phyloP scores from a whole-genome alignment of 2,888 invertebrate species.

The Pseudeuparius sepicola region DNA sequence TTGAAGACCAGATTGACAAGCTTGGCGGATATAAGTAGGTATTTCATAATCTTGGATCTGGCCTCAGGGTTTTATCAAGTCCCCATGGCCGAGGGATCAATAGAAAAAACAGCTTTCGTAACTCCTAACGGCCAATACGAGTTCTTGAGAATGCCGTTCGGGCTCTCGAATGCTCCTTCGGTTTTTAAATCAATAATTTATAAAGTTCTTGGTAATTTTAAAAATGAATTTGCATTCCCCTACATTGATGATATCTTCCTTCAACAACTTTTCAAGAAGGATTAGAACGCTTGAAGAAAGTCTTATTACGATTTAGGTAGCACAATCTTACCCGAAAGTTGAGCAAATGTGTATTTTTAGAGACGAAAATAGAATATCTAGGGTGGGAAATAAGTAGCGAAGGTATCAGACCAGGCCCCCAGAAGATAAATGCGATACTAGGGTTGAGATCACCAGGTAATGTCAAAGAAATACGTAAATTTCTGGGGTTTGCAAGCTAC shows the following conservation, averaged over 20 bases:
- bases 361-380: conserved; percentile 26
- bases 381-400: conserved; percentile 27
- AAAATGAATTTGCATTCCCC: conserved; percentile 22
- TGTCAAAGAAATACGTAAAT: conserved; percentile 23
- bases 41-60: no score
- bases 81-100: no score
- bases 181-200: no score
- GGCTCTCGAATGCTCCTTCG: no score
- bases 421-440: conserved; percentile 25
- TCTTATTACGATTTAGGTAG: conserved; percentile 10
- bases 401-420: conserved; percentile 26
- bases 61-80: no score
- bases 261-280: conserved; percentile 8
- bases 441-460: conserved; percentile 27
- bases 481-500: conserved; percentile 25
- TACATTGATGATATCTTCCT: conserved; percentile 29
- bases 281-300: conserved; percentile 6
- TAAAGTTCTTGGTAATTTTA: no score
- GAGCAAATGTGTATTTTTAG: conserved; percentile 23
- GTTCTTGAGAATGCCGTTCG: no score
- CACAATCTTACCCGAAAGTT: conserved; percentile 13
- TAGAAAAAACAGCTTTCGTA: no score
- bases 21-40: no score
- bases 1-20: conserved; percentile 28
- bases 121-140: no score